Conservation (phyloP, 2,888 invertebrate genomes). For the Orthonevra nobilis region DNA sequence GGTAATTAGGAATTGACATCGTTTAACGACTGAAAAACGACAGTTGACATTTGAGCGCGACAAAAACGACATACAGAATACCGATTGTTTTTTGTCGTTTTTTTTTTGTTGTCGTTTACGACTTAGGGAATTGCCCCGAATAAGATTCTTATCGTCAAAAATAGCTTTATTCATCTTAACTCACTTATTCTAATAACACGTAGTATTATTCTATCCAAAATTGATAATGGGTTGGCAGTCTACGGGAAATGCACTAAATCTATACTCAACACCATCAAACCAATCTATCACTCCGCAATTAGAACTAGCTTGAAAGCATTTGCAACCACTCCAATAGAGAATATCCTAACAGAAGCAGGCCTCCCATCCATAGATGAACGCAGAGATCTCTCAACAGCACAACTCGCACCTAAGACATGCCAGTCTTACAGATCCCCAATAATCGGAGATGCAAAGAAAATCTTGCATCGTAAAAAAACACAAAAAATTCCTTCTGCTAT, state of each 20-base stretch:
- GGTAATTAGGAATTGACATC: too few relatives aligned
- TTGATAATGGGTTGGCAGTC: conserved; percentile 34
- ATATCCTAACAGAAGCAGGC: conserved; percentile 16
- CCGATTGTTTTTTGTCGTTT: too few relatives aligned
- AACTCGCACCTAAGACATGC: not conserved
- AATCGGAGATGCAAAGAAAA: not conserved
- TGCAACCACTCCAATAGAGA: conserved; percentile 21
- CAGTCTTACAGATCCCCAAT: not conserved
- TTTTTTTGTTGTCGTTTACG: too few relatives aligned
- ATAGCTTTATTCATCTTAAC: conserved; percentile 18
- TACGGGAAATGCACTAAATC: conserved; percentile 20
- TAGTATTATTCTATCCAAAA: conserved; percentile 28
- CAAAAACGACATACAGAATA: too few relatives aligned
- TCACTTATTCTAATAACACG: conserved; percentile 13
- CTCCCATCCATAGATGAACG: conserved; percentile 6
- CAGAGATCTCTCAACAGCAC: not conserved
- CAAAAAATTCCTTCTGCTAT: not conserved
- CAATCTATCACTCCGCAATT: conserved; percentile 13
- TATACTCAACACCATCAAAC: conserved; percentile 5
- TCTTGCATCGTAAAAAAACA: not conserved
- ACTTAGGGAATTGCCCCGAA: too few relatives aligned
- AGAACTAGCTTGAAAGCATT: conserved; percentile 27
- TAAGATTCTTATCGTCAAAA: too few relatives aligned
- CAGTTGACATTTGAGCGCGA: too few relatives aligned
- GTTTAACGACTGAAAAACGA: too few relatives aligned